A percentile compares a stretch with the other conserved stretches of the same genome.
phyloP scores from a whole-genome alignment of 2,113 vertebrate species.

The Tapirus terrestris region DNA sequence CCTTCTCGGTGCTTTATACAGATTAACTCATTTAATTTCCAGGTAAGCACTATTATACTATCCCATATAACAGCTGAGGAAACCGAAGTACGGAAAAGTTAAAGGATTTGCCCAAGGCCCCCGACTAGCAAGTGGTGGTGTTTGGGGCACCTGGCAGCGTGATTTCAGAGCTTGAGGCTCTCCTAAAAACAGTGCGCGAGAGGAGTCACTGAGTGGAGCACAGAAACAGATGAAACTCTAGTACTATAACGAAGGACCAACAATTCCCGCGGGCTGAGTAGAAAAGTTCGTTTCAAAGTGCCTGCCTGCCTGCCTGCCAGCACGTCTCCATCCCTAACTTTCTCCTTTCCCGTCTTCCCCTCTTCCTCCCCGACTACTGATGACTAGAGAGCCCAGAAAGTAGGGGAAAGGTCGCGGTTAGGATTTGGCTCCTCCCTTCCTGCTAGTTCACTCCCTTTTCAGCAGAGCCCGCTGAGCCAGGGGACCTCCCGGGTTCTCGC shows the following conservation, averaged over 20 bases:
- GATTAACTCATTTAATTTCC: not conserved
- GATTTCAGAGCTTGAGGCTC: not conserved
- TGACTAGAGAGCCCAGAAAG: not conserved
- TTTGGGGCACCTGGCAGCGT: not conserved
- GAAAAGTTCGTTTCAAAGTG: not conserved
- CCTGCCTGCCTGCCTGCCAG: not conserved
- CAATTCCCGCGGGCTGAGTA: not conserved
- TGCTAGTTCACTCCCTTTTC: fast-evolving
- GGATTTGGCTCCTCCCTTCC: not conserved
- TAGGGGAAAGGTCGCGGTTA: slow-evolving; percentile 44
- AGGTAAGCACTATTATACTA: not conserved
- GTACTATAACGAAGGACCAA: not conserved
- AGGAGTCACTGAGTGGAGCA: not conserved
- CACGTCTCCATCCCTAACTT: not conserved
- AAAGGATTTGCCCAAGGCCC: not conserved
- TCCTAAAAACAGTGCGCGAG: not conserved
- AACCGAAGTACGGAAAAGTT: not conserved
- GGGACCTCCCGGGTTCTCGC: not conserved
- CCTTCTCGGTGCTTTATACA: not conserved
- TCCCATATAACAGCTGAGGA: not conserved
- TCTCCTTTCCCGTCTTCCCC: not conserved
- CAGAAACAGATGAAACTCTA: not conserved
- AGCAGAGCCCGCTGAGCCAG: fast-evolving
- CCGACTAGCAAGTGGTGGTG: not conserved
- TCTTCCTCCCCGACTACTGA: not conserved